A percentile compares a stretch with the other conserved stretches of the same genome.
These are phyloP conservation scores for Oxygymnocypris stewartii DNA, from an alignment of 2,113 vertebrate species.

Conservation along the genomic window DNA sequence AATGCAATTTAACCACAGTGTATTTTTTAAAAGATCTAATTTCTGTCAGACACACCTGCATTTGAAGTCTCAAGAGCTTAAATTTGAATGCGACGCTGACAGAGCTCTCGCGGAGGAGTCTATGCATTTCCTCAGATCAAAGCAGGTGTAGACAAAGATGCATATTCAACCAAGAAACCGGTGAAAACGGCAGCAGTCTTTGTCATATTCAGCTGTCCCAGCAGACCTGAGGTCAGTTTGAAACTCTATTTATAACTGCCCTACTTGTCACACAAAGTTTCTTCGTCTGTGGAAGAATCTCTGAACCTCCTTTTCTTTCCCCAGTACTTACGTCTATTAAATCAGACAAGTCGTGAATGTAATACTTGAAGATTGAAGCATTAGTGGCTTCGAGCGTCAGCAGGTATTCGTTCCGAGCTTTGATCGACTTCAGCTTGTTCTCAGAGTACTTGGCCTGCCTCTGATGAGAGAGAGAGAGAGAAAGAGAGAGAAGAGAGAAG, in stretches of 20 bases:
- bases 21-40: background rate
- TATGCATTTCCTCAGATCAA: constrained; percentile 7
- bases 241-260: constrained; percentile 31
- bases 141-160: constrained; percentile 15
- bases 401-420: constrained; percentile 96
- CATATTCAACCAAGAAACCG: background rate
- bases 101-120: constrained; percentile 11
- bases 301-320: background rate
- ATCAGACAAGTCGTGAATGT: constrained; percentile 96
- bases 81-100: constrained; percentile 28
- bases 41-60: background rate
- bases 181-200: background rate
- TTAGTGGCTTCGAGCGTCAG: constrained; percentile 97
- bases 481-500: constrained; percentile 42
- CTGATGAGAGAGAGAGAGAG: constrained; percentile 71
- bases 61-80: constrained; percentile 41
- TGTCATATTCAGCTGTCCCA: background rate
- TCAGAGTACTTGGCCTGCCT: constrained; percentile 98
- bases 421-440: constrained; percentile 99
- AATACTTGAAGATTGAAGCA: constrained; percentile 97
- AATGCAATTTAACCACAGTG: constrained; percentile 19
- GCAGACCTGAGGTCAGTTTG: constrained; percentile 24
- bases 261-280: constrained; percentile 34
- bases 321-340: constrained; percentile 93
- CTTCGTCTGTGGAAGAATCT: constrained; percentile 13